These are phyloP conservation scores for Butorides virescens DNA, from an alignment of 2,113 vertebrate genomes.

Conservation along the genomic window DNA sequence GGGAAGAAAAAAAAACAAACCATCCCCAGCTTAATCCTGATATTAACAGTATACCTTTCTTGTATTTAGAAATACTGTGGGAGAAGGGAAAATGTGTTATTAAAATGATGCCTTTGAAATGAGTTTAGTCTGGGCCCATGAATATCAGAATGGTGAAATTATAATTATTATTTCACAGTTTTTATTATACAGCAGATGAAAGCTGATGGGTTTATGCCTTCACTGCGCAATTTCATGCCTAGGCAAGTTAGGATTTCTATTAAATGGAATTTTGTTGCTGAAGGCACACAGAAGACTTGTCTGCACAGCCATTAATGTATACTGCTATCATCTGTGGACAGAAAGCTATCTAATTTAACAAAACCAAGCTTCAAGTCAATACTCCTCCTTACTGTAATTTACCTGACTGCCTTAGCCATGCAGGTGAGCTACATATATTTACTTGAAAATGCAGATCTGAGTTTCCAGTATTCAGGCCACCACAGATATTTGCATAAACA, in stretches of 20 bases:
- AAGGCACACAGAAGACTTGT: conserved; percentile 2
- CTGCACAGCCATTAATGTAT: background rate
- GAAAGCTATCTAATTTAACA: background rate
- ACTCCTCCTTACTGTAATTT: background rate
- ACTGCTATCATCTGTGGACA: background rate
- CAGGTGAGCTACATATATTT: background rate
- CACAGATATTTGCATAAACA: background rate
- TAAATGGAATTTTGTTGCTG: conserved; percentile 33
- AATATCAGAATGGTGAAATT: conserved; percentile 13
- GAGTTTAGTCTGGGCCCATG: background rate
- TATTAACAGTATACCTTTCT: background rate
- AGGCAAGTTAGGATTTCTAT: conserved; percentile 28
- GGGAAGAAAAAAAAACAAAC: background rate
- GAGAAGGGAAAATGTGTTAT: background rate
- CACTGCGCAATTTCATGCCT: background rate
- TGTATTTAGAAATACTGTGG: background rate
- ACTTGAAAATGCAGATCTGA: conserved; percentile 7
- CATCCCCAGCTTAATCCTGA: background rate
- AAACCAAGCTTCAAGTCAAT: conserved; percentile 1
- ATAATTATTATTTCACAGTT: conserved; percentile 25
- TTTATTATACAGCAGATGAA: conserved; percentile 25
- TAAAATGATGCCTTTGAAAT: conserved; percentile 32
- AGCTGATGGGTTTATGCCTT: conserved; percentile 8
- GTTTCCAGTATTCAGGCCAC: background rate
- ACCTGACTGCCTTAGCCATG: background rate